Conservation (phyloP, 2,888 invertebrate genomes). For the Esperia sulphurella region DNA sequence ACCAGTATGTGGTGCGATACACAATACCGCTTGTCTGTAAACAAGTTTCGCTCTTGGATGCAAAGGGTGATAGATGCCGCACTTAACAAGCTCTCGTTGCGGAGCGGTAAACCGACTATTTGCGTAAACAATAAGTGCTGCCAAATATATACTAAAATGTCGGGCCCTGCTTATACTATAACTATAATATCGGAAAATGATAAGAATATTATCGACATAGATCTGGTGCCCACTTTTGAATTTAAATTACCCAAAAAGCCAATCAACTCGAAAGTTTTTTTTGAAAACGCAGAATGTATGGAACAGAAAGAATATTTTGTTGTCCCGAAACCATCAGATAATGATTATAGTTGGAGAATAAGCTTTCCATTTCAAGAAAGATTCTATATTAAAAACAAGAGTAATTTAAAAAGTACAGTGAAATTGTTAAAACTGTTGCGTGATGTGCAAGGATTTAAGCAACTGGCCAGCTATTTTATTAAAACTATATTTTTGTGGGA, state of each 20-base stretch:
- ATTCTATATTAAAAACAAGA: slow-evolving; percentile 32
- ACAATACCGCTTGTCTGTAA: slow-evolving; percentile 33
- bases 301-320: slow-evolving; percentile 40
- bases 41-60: slow-evolving; percentile 46
- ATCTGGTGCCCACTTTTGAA: slow-evolving; percentile 50
- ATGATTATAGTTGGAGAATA: slow-evolving; percentile 49
- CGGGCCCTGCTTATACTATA: slow-evolving; percentile 53
- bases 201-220: slow-evolving; percentile 44
- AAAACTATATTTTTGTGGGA: slow-evolving; percentile 58
- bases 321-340: slow-evolving; percentile 49
- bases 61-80: slow-evolving; percentile 48
- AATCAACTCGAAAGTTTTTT: slow-evolving; percentile 31
- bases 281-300: slow-evolving; percentile 28
- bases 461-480: slow-evolving; percentile 54
- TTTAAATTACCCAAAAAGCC: slow-evolving; percentile 43
- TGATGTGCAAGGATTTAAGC: slow-evolving; percentile 47
- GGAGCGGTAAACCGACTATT: slow-evolving; percentile 33
- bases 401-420: slow-evolving; percentile 47
- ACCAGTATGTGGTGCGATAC: slow-evolving; percentile 48
- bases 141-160: slow-evolving; percentile 36
- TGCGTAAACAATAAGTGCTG: slow-evolving; percentile 29
- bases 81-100: slow-evolving; percentile 33
- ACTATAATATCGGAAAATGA: slow-evolving; percentile 31
- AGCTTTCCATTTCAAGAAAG: slow-evolving; percentile 56
- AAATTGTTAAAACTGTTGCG: slow-evolving; percentile 49